Evolutionary conservation across 2,888 invertebrate species (phyloP).

Genomic region (Drosophila fungiperda): DNA sequence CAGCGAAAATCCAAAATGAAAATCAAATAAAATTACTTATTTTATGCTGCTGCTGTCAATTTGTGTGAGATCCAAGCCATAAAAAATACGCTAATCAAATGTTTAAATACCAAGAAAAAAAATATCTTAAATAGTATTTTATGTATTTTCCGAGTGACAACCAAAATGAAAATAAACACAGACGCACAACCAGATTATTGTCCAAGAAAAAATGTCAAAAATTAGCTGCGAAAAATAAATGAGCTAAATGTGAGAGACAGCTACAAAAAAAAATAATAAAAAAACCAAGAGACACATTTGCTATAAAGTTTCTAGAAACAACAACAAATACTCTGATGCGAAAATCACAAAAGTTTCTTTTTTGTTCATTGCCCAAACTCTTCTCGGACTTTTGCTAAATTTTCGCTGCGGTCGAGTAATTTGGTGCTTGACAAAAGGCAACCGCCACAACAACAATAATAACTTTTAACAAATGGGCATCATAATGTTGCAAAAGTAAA

Average conservation of each 20-base stretch:
- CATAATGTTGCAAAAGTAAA: constrained; percentile 47
- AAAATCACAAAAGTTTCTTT: constrained; percentile 52
- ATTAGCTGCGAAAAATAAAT: constrained; percentile 79
- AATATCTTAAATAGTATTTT: constrained; percentile 43
- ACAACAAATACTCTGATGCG: constrained; percentile 36
- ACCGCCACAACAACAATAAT: constrained; percentile 4
- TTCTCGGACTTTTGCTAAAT: constrained; percentile 27
- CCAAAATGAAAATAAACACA: constrained; percentile 28
- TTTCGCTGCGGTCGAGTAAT: constrained; percentile 55
- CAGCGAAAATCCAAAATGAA: constrained; percentile 11
- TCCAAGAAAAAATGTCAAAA: constrained; percentile 68
- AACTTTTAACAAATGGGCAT: constrained; percentile 54
- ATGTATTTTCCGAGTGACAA: constrained; percentile 41
- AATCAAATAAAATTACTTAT: constrained; percentile 41
- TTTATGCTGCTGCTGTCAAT: constrained; percentile 49
- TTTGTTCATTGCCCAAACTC: constrained; percentile 40
- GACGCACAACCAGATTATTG: constrained; percentile 9
- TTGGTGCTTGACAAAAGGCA: constrained; percentile 64
- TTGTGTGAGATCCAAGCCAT: constrained; percentile 54
- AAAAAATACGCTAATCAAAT: constrained; percentile 67
- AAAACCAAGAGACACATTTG: constrained; percentile 32
- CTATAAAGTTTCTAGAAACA: constrained; percentile 35
- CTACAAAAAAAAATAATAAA: not conserved
- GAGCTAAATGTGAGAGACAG: constrained; percentile 42
- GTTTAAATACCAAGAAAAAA: constrained; percentile 17